Percentiles rank a stretch among this genome's conserved stretches.
These are phyloP conservation scores for Tribolium freemani DNA, from an alignment of 2,888 invertebrate species.

Conservation along the genomic window DNA sequence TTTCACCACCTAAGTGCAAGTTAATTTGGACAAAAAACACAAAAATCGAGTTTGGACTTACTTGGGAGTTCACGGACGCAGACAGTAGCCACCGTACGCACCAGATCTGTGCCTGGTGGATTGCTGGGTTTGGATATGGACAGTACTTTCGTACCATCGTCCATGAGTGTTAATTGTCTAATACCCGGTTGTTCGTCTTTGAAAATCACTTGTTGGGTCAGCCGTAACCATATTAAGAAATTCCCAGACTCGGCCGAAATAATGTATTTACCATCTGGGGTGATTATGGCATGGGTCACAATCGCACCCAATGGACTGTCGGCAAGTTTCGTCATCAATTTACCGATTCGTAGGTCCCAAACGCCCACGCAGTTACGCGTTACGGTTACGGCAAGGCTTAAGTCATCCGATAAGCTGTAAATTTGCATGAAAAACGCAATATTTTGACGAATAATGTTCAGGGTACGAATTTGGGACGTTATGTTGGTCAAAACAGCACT, in stretches of 20 bases:
- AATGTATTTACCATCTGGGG: slow-evolving; percentile 87
- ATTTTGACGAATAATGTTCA: too few species aligned
- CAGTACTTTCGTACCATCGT: slow-evolving; percentile 81
- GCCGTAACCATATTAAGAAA: slow-evolving; percentile 88
- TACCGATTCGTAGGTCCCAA: slow-evolving; percentile 92
- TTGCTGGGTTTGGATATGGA: slow-evolving; percentile 80
- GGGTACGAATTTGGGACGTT: too few species aligned
- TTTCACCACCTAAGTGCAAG: slow-evolving; percentile 76
- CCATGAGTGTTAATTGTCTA: slow-evolving; percentile 81
- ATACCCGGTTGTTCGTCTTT: slow-evolving; percentile 88
- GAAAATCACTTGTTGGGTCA: slow-evolving; percentile 81
- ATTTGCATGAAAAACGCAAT: neutral
- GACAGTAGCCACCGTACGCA: slow-evolving; percentile 77
- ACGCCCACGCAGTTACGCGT: slow-evolving; percentile 96
- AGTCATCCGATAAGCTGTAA: slow-evolving; percentile 80
- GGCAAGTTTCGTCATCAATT: slow-evolving; percentile 87
- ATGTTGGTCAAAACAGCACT: too few species aligned
- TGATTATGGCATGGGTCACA: slow-evolving; percentile 92
- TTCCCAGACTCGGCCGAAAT: slow-evolving; percentile 94
- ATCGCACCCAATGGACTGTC: slow-evolving; percentile 95
- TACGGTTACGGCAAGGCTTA: slow-evolving; percentile 89
- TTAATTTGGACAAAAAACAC: neutral
- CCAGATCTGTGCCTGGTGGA: slow-evolving; percentile 76
- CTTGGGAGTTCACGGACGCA: slow-evolving; percentile 82
- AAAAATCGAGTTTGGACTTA: slow-evolving; percentile 58